phyloP scores from a whole-genome alignment of 2,888 invertebrate species.

The Dorcus hopei region DNA sequence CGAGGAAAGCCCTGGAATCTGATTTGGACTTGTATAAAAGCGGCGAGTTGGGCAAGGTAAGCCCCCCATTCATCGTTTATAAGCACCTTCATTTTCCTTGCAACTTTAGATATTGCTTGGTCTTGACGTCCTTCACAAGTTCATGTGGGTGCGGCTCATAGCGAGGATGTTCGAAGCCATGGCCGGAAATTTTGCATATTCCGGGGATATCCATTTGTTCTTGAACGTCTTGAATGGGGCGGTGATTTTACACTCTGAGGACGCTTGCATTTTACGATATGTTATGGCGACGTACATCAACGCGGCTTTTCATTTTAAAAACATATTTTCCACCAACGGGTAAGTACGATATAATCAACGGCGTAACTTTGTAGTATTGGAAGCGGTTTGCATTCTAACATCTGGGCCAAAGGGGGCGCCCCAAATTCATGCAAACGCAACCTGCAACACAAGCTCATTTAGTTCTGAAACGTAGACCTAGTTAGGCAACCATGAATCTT shows the following conservation, averaged over 20 bases:
- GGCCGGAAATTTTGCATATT: conserved; percentile 96
- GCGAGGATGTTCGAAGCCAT: conserved; percentile 97
- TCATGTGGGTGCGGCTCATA: conserved; percentile 96
- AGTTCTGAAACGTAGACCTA: too few relatives aligned
- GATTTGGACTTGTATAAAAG: conserved; percentile 90
- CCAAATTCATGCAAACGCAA: neutral
- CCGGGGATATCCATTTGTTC: conserved; percentile 95
- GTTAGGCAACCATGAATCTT: too few relatives aligned
- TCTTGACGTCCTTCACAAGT: conserved; percentile 95
- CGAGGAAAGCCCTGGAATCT: conserved; percentile 94
- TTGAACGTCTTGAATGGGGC: conserved; percentile 97
- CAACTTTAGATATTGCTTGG: conserved; percentile 74
- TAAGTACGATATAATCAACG: conserved; percentile 40
- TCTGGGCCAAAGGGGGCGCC: too few relatives aligned
- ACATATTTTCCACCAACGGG: conserved; percentile 97
- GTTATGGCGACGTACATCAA: conserved; percentile 98
- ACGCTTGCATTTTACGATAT: conserved; percentile 90
- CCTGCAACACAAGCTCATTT: too few relatives aligned
- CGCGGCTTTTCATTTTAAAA: conserved; percentile 96
- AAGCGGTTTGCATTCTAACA: conserved; percentile 7
- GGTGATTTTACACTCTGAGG: conserved; percentile 93
- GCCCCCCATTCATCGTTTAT: neutral
- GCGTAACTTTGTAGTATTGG: conserved; percentile 6
- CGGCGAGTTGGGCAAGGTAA: conserved; percentile 82
- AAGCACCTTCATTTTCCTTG: neutral